Evolutionary conservation across 2,888 invertebrate genomes (phyloP).

Genomic region (Drosophila stalkeri): DNA sequence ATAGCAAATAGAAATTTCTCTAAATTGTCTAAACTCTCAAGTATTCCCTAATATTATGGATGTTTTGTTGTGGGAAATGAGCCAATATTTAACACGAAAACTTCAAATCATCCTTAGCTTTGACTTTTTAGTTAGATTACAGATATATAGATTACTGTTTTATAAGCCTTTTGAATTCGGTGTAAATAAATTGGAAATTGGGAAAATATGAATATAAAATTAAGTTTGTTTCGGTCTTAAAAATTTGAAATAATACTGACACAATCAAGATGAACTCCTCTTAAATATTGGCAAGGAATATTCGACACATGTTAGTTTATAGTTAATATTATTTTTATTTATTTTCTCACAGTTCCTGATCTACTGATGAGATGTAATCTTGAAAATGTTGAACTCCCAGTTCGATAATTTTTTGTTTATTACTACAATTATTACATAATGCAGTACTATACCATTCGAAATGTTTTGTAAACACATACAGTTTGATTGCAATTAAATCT

Average conservation of each 20-base stretch:
- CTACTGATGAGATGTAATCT: no score
- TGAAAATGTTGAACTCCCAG: background rate
- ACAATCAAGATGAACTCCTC: background rate
- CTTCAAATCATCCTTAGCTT: background rate
- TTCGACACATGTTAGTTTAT: background rate
- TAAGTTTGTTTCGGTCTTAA: background rate
- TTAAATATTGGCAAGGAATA: background rate
- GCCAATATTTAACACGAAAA: background rate
- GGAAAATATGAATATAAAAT: background rate
- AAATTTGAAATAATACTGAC: background rate
- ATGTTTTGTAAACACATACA: slow-evolving; percentile 1
- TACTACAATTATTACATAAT: slow-evolving; percentile 2
- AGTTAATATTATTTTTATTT: background rate
- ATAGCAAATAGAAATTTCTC: slow-evolving; percentile 8
- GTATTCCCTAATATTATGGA: background rate
- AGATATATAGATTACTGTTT: background rate
- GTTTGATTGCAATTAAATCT: slow-evolving; percentile 3
- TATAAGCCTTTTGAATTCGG: background rate
- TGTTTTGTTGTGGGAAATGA: background rate
- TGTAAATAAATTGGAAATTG: background rate
- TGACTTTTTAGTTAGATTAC: background rate
- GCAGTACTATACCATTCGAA: slow-evolving; percentile 1
- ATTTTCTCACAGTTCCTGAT: background rate
- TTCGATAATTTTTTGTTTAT: background rate
- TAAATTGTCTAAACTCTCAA: slow-evolving; percentile 2